phyloP scores from a whole-genome alignment of 2,113 vertebrate genomes.

The Myrmophylax atrothorax region DNA sequence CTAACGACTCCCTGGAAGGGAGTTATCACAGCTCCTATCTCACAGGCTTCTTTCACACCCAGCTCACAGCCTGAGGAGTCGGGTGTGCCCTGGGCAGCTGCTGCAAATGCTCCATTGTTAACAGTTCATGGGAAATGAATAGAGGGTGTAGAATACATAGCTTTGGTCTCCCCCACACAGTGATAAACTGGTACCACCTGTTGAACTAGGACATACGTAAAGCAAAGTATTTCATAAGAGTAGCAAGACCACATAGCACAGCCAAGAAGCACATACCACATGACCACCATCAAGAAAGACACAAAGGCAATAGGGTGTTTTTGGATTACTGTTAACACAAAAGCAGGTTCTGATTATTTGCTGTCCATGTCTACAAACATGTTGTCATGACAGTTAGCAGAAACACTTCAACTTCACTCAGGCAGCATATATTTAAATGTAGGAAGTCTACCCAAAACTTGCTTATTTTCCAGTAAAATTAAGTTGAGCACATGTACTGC shows the following conservation, averaged over 20 bases:
- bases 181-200: too few relatives aligned
- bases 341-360: neutral
- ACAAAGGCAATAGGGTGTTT: fast-evolving
- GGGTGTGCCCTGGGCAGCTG: too few relatives aligned
- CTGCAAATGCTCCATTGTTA: too few relatives aligned
- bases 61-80: too few relatives aligned
- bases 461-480: neutral
- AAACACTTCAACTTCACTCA: neutral
- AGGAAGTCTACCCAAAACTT: neutral
- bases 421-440: neutral
- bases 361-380: neutral
- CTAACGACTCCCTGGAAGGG: too few relatives aligned
- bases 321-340: neutral
- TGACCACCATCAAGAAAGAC: neutral
- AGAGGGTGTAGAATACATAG: too few relatives aligned
- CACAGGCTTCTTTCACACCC: too few relatives aligned
- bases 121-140: too few relatives aligned
- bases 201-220: neutral
- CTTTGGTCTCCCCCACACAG: too few relatives aligned
- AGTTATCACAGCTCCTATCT: too few relatives aligned
- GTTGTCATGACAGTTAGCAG: neutral
- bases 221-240: neutral
- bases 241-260: neutral
- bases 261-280: neutral
- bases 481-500: neutral